Conservation (phyloP, 2,888 invertebrate genomes). For the Hofmannophila pseudospretella region DNA sequence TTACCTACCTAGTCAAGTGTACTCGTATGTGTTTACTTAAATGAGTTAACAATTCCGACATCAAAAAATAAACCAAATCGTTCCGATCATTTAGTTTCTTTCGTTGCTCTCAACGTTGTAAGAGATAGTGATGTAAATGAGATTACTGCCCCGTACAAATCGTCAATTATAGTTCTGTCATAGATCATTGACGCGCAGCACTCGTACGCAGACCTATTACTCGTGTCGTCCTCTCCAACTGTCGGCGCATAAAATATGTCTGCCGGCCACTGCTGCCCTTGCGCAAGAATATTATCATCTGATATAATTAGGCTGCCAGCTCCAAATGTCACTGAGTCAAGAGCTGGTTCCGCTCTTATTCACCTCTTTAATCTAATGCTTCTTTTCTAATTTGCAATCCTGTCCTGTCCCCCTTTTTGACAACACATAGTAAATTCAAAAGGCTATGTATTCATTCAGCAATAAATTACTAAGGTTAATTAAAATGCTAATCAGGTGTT, state of each 20-base stretch:
- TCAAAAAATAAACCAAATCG: not conserved
- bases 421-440: not conserved
- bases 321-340: slow-evolving; percentile 48
- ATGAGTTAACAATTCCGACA: no score
- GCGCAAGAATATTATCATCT: slow-evolving; percentile 33
- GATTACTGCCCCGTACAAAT: slow-evolving; percentile 2
- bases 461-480: no score
- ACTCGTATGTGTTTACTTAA: no score
- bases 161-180: slow-evolving; percentile 19
- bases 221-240: slow-evolving; percentile 31
- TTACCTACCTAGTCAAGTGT: no score
- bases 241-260: slow-evolving; percentile 32
- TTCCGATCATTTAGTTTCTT: no score
- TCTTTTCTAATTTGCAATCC: slow-evolving; percentile 9
- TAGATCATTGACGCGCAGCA: slow-evolving; percentile 31
- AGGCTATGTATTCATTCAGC: no score
- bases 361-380: slow-evolving; percentile 12
- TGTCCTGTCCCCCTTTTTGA: not conserved
- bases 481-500: no score
- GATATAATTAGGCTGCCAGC: slow-evolving; percentile 42
- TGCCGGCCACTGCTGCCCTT: slow-evolving; percentile 27
- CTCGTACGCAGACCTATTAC: slow-evolving; percentile 32
- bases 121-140: not conserved
- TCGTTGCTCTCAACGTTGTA: not conserved
- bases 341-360: slow-evolving; percentile 25